Percentiles rank a stretch among this genome's conserved stretches.
phyloP scores from a whole-genome alignment of 92 coral and sea anemone species.

The Desmophyllum pertusum region DNA sequence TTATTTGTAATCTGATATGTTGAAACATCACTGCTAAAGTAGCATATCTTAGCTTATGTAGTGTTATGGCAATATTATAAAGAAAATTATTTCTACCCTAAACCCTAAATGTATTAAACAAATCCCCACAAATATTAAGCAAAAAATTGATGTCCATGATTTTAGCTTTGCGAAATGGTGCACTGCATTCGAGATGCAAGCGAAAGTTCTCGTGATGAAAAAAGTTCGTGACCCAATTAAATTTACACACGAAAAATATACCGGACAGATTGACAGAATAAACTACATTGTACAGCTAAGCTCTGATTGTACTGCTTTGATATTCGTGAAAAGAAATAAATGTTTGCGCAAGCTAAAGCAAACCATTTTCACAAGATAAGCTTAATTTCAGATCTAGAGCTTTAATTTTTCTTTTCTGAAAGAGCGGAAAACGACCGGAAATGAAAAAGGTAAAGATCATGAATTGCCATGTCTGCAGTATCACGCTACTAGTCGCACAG shows the following conservation, averaged over 20 bases:
- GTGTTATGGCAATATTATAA: background rate
- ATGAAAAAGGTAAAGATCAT: background rate
- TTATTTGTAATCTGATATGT: background rate
- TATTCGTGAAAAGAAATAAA: background rate
- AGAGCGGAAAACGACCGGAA: conserved; percentile 13
- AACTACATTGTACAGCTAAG: conserved; percentile 1
- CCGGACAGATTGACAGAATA: background rate
- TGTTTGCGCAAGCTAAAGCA: background rate
- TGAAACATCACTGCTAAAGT: background rate
- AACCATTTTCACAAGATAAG: background rate
- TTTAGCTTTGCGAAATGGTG: background rate
- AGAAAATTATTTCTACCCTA: background rate
- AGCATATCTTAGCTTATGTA: background rate
- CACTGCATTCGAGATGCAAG: background rate
- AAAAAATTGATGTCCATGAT: background rate
- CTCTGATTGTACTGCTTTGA: no score
- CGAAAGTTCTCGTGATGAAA: background rate
- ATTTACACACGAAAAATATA: background rate
- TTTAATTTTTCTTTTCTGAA: conserved; percentile 5
- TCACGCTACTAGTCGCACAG: background rate
- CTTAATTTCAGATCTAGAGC: no score
- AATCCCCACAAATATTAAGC: background rate
- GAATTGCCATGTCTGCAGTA: background rate
- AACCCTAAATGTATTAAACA: background rate
- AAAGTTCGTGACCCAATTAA: background rate